Evolutionary conservation across 1,140 invertebrate genomes (phyloP), one percentile per base, ranked within the genome.

Genomic region (Heliothis virescens): DNA sequence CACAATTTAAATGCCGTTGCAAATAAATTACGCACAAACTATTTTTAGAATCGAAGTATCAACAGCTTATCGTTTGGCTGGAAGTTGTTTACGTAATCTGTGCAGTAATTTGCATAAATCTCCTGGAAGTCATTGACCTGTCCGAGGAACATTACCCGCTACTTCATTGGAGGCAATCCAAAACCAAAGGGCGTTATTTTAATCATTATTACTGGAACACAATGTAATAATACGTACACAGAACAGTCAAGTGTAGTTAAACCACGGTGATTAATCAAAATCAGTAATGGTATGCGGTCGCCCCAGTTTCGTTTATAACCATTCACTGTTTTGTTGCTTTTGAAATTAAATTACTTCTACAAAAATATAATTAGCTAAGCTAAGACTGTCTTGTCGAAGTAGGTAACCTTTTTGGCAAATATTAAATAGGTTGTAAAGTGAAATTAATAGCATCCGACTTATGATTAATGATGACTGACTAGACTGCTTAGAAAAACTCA

Each of bases 101-200:
- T 67, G 48, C 62, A 48, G n/a, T 77, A 55, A 53, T 83, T 79
- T 73, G 69, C 62, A 84, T 82, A 84, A 80, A 80, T 82, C 72
- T 80, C 26, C 77, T 83, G 59, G 69, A 83, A 80, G 84, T 83
- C 81, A 83, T 80, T 62, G 80, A 75, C 78, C 78, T 62, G 52
- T 72, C 79, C 41, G 60, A 52, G 41, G 62, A 53, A n/a, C 59
- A 47, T 79, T 75, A 74, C 82, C 12, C 65, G 55, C n/a, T 63
- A 53, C 21, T 15, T 41, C 15, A 53, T 79, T 82, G 82, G 80
- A 84, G 69, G 67, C 18, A 55, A 67, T 83, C 79, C 82, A 83
- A 79, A 63, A 53, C 18, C 69, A 26, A 26, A 55, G 16, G 29
- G 21, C n/a, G 9, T n/a, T 69, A 50, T 53, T 71, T 52, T 13